Evolutionary conservation across 2,113 vertebrate species (phyloP), one percentile per base, ranked within the genome.

Genomic region (Xenopus tropicalis): DNA sequence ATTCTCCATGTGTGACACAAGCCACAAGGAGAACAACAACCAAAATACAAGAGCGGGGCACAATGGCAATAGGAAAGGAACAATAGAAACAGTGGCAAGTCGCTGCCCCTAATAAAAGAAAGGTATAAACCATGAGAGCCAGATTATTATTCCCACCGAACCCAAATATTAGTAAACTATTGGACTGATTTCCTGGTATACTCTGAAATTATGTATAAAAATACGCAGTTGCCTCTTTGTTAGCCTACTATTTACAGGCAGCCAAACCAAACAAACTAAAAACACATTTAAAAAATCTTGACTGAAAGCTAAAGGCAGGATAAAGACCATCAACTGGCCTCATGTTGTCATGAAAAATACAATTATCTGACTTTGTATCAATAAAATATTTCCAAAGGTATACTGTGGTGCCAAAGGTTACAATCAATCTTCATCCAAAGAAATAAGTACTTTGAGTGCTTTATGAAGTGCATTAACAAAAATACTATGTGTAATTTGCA

Each of bases 161-260:
- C 29, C 29, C 46, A 48, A 48, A 48, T 48, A 48, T 48, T 83
- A 84, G 72, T 80, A 85, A 85, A 81, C 66, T 80, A 82, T 70
- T 80, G 76, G 29, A 80, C 42, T 66, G 72, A 37, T 73, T 80
- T 84, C 81, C 79, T 85, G 86, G 82, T 85, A 76, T 89, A 88
- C 80, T 85, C 80, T 83, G 82, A 88, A 90, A 87, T 84, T 82
- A 89, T 83, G 87, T 86, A 83, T 91, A 89, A 91, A 92, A 92
- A 91, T 92, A 91, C 88, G 88, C 86, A 84, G 83, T 86, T 90
- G 86, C 79, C 90, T 86, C 83, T 92, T 84, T 87, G 72, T 88
- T 83, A 86, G 85, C 88, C 89, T 78, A 89, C 87, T 92, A 92
- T 92, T 90, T 92, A 92, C 90, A 91, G 85, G 84, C 86, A 86